Conservation (phyloP, 2,888 invertebrate species). For the Leptogaster cylindrica region DNA sequence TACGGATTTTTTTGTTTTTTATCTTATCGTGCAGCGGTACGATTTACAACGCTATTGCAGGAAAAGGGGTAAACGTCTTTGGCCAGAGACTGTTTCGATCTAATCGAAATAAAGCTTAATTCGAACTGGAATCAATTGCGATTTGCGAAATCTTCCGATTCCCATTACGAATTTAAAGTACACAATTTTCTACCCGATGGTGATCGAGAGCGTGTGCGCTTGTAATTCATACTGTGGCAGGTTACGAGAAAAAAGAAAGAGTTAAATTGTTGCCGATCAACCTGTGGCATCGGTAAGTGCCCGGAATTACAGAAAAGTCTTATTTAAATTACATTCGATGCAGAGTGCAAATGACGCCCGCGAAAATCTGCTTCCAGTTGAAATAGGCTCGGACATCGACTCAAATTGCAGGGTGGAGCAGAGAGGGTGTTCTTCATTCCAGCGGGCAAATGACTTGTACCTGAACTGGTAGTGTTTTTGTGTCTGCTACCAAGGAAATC, state of each 20-base stretch:
- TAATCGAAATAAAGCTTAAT: background rate
- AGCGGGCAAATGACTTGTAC: background rate
- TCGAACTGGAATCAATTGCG: background rate
- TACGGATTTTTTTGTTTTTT: too few species aligned
- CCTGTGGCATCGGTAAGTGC: background rate
- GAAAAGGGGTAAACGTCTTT: background rate
- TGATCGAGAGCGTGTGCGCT: slow-evolving; percentile 18
- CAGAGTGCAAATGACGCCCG: background rate
- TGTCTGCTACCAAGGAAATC: too few species aligned
- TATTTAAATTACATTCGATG: slow-evolving; percentile 16
- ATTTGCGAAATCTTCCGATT: slow-evolving; percentile 24
- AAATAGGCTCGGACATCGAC: slow-evolving; percentile 5
- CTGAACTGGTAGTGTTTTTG: too few species aligned
- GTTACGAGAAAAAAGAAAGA: background rate
- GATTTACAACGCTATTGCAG: background rate
- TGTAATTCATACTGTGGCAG: slow-evolving; percentile 8
- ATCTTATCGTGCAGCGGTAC: too few species aligned
- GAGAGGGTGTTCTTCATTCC: slow-evolving; percentile 2
- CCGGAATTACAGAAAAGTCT: slow-evolving; percentile 22
- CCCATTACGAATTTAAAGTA: slow-evolving; percentile 2
- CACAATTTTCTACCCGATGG: slow-evolving; percentile 28
- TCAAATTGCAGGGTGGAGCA: too few species aligned
- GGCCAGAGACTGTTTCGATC: background rate
- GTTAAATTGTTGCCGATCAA: slow-evolving; percentile 6
- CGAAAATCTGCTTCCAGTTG: background rate